Evolutionary conservation across 2,113 vertebrate species (phyloP).

Genomic region (Orthonyx spaldingii): DNA sequence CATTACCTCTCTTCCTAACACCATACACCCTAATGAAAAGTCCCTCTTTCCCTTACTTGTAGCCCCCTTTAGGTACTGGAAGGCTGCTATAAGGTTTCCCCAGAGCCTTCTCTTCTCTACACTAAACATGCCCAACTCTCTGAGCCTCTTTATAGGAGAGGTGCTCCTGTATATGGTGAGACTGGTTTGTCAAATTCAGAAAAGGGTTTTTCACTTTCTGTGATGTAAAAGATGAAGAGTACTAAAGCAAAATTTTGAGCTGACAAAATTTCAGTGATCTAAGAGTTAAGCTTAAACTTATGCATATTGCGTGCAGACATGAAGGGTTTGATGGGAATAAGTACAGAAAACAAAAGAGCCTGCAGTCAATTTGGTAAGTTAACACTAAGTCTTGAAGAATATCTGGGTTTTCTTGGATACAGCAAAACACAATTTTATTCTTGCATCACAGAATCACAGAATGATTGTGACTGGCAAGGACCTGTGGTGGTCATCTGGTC

Average conservation of each 20-base stretch:
- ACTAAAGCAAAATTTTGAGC: neutral
- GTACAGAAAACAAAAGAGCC: neutral
- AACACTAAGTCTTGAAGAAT: neutral
- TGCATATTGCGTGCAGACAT: neutral
- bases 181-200: neutral
- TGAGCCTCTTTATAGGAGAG: neutral
- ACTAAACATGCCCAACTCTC: neutral
- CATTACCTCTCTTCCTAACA: neutral
- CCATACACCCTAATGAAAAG: accelerated
- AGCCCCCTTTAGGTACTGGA: neutral
- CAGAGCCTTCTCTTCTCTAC: neutral
- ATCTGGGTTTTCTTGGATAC: neutral
- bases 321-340: neutral
- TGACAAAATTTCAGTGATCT: neutral
- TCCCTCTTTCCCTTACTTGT: neutral
- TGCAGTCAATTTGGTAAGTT: neutral
- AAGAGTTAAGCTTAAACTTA: neutral
- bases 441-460: neutral
- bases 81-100: neutral
- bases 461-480: neutral
- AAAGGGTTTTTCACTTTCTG: neutral
- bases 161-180: neutral
- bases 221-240: neutral
- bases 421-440: neutral
- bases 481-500: neutral